Evolutionary conservation across 2,113 vertebrate species (phyloP).

Genomic region (Oenanthe oenanthe): DNA sequence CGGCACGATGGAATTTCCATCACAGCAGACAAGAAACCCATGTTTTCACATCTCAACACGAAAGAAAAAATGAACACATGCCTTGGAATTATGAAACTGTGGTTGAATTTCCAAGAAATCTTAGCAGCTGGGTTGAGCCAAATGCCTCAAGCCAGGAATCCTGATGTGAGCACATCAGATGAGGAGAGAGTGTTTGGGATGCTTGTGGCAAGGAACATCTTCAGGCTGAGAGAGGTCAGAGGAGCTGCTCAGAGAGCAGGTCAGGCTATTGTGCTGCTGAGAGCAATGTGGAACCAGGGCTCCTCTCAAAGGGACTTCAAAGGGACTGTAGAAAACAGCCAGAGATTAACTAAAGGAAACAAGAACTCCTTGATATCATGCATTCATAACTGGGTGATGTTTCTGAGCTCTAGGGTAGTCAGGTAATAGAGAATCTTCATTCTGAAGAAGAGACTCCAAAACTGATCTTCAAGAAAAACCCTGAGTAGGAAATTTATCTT

Average conservation of each 20-base stretch:
- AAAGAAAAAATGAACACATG: slow-evolving; percentile 1
- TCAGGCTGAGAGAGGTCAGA: not conserved
- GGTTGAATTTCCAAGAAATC: slow-evolving; percentile 63
- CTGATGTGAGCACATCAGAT: not conserved
- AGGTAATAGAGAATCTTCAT: not conserved
- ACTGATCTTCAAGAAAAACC: not conserved
- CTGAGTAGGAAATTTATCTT: not conserved
- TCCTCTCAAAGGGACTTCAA: not conserved
- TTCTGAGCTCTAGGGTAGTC: not conserved
- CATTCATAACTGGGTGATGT: not conserved
- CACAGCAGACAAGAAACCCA: slow-evolving; percentile 7
- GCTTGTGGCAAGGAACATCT: not conserved
- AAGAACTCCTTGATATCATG: not conserved
- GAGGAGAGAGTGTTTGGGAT: not conserved
- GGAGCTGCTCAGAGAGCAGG: not conserved
- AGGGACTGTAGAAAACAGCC: not conserved
- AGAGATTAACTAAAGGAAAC: not conserved
- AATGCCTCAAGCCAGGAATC: slow-evolving; percentile 19
- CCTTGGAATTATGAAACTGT: slow-evolving; percentile 50
- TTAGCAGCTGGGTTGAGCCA: slow-evolving; percentile 40
- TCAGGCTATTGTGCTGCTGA: not conserved
- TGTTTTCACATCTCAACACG: slow-evolving; percentile 28
- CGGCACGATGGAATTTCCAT: not conserved
- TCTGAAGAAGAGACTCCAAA: not conserved
- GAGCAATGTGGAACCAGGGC: not conserved